These are phyloP conservation scores for Autographa pulchrina DNA, from an alignment of 2,888 invertebrate genomes.

Conservation along the genomic window DNA sequence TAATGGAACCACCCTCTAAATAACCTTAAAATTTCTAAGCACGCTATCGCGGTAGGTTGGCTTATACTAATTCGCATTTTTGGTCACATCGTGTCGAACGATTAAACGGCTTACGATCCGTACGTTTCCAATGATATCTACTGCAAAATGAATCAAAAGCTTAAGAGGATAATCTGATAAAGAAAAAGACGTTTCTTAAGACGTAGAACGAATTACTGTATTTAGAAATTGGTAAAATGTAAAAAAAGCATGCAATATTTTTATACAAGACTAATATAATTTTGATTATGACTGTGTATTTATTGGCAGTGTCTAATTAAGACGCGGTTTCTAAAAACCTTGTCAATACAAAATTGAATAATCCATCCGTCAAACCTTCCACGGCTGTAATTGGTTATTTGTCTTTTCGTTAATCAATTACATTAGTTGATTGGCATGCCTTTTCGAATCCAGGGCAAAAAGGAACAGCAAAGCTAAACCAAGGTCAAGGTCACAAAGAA, in stretches of 20 bases:
- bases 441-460: neutral
- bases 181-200: constrained; percentile 13
- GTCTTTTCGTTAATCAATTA: neutral
- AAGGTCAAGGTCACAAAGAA: neutral
- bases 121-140: constrained; percentile 31
- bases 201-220: constrained; percentile 11
- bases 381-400: too few species aligned
- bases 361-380: too few species aligned
- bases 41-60: constrained; percentile 38
- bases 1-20: constrained; percentile 18
- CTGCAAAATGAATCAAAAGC: constrained; percentile 47
- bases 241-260: too few species aligned
- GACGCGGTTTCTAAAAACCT: too few species aligned
- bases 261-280: too few species aligned
- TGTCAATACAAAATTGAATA: too few species aligned
- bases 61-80: constrained; percentile 23
- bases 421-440: neutral
- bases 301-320: too few species aligned
- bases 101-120: constrained; percentile 36
- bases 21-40: constrained; percentile 35
- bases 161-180: constrained; percentile 33
- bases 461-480: neutral
- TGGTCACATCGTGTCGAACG: constrained; percentile 16
- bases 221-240: too few species aligned
- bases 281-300: too few species aligned